Conservation (phyloP, 2,113 vertebrate genomes). For the Rhinichthys klamathensis region DNA sequence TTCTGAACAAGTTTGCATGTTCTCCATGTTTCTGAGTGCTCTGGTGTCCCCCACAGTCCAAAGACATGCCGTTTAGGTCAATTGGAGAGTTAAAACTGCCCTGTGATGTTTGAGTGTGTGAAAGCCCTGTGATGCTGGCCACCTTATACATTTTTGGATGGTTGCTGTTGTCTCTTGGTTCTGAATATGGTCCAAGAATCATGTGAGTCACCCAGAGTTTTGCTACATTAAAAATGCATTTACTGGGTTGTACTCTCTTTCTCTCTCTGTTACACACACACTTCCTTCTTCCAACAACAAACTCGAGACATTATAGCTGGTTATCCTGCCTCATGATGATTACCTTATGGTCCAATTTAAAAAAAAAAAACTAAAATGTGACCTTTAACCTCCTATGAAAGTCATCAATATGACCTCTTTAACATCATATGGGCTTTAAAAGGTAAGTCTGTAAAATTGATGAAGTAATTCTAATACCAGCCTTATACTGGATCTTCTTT, state of each 20-base stretch:
- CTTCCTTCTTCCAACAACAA: neutral
- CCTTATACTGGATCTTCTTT: neutral
- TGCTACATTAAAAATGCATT: conserved; percentile 65
- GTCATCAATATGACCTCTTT: too few relatives aligned
- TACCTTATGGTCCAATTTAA: neutral
- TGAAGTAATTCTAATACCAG: neutral
- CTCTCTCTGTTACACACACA: neutral
- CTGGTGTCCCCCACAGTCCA: neutral
- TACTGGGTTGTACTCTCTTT: neutral
- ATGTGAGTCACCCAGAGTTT: conserved; percentile 61
- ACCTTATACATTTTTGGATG: neutral
- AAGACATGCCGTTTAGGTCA: neutral
- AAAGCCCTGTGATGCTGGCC: neutral
- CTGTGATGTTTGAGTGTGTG: neutral
- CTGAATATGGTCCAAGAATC: conserved; percentile 7
- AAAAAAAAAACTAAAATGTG: neutral
- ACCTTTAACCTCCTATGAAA: neutral
- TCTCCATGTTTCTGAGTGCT: neutral
- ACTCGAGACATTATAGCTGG: neutral
- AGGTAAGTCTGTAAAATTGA: neutral
- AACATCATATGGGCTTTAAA: neutral
- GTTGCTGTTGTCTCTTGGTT: conserved; percentile 57
- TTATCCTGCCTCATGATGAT: neutral
- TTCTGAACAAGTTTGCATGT: neutral
- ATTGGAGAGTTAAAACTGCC: neutral